Base-by-base conservation (phyloP, 2,113 vertebrate species). In the Gadus chalcogrammus region DNA sequence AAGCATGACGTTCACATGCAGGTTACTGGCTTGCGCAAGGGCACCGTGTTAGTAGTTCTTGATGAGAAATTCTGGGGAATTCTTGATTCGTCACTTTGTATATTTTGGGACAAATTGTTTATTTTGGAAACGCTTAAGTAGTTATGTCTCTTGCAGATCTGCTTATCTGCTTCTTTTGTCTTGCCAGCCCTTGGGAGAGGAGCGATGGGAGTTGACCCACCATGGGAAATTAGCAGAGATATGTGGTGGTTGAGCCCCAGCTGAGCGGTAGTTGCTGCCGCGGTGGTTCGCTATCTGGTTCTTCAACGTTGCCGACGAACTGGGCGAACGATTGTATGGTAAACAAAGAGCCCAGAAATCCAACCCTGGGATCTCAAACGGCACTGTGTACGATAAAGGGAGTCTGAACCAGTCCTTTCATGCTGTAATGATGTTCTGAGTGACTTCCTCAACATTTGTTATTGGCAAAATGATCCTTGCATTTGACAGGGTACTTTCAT, bases 261-360 rank as follows among this genome's bases (percentile, higher is more conserved):
- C 13, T 63, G 15, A 65, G 31, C 31, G 48, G 48, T 64, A 52
- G 64, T 24, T 56, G 62, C 52, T 56, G 62, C 52, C 66, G 24
- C 27, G 35, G 13, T 9, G 8, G 15, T 5, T 6, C 38, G 5
- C 5, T 61, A 66, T 73, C 64, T 42, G 17, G 64, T 68, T 60
- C 38, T n/a, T 66, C 62, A 3, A 27, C 18, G 28, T 52, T 64
- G 65, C 58, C 4, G 15, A 31, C 59, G 60, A 74, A 58, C 15
- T 28, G 11, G 18, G 42, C 59, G 27, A 42, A 20, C 63, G 15
- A 3, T 76, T 69, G 62, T 73, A 76, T 35, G 17, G 38, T 8
- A 71, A 22, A 74, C 63, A 70, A 76, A 75, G 64, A 35, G 3
- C 17, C 63, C n/a, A 17, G 73, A 73, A 76, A 55, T 62, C 2